Evolutionary conservation across 1,140 invertebrate genomes (phyloP).

Genomic region (Zaprionus capensis): DNA sequence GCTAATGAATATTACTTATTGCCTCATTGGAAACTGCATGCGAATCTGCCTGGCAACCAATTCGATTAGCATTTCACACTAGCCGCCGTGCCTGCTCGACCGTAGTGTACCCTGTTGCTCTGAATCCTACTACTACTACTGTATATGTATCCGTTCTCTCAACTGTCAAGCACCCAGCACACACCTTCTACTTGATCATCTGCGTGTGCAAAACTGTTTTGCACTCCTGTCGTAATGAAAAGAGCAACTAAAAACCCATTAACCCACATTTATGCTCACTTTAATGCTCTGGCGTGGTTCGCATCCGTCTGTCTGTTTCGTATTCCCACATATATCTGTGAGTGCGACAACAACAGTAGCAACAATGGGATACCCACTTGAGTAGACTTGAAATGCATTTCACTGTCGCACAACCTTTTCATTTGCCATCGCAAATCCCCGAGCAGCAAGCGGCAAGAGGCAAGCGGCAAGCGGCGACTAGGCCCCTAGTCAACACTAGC

Average conservation of each 20-base stretch:
- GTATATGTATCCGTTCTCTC: not conserved
- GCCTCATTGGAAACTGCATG: constrained; percentile 1
- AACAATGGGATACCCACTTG: constrained; percentile 50
- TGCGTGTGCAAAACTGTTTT: constrained; percentile 43
- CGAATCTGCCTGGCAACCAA: constrained; percentile 33
- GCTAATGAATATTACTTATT: constrained; percentile 16
- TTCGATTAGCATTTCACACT: constrained; percentile 62
- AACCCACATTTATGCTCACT: constrained; percentile 75
- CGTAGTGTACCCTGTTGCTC: not conserved
- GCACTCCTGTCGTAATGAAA: constrained; percentile 61
- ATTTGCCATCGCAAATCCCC: constrained; percentile 64
- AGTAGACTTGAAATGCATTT: constrained; percentile 70
- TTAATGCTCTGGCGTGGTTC: constrained; percentile 67
- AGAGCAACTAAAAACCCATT: constrained; percentile 80
- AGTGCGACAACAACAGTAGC: constrained; percentile 31
- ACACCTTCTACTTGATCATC: not conserved
- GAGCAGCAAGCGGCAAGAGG: constrained; percentile 37
- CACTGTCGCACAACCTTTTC: constrained; percentile 50
- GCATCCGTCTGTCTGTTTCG: constrained; percentile 41
- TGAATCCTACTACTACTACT: not conserved
- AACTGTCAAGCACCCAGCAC: not conserved
- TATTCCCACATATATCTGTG: constrained; percentile 22
- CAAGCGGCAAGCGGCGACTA: constrained; percentile 54
- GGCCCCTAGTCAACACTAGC: constrained; percentile 68
- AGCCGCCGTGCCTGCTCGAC: not conserved